Conservation (phyloP, 2,888 invertebrate genomes). For the Meta bourneti region DNA sequence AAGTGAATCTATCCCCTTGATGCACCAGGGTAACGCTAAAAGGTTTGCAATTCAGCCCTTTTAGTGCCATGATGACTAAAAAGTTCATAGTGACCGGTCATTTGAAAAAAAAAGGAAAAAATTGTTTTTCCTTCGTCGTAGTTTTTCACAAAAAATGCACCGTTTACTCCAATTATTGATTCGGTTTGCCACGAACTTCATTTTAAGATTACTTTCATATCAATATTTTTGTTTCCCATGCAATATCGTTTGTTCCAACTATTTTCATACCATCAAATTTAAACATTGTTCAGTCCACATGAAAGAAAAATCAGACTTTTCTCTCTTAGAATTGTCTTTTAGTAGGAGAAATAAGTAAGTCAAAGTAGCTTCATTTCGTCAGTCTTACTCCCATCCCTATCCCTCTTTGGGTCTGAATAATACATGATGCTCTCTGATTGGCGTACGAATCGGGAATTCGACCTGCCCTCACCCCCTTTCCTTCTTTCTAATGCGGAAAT, state of each 20-base stretch:
- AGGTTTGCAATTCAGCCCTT: too few species aligned
- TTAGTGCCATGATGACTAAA: too few species aligned
- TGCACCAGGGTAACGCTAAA: too few species aligned
- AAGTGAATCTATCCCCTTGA: too few species aligned
- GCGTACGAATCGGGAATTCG: background rate
- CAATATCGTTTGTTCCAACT: background rate
- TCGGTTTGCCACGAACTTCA: too few species aligned
- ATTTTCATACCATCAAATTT: background rate
- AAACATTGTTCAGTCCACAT: background rate
- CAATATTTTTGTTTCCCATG: too few species aligned
- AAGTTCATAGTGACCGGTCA: too few species aligned
- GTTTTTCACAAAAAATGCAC: too few species aligned
- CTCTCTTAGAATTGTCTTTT: background rate
- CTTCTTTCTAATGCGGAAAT: conserved; percentile 12
- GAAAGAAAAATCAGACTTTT: background rate
- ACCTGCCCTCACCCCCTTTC: background rate
- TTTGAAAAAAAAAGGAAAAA: too few species aligned
- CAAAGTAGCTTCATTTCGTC: background rate
- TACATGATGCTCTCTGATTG: conserved; percentile 3
- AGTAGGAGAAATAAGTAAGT: background rate
- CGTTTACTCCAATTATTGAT: too few species aligned
- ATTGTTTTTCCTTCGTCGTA: too few species aligned
- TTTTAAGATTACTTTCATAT: too few species aligned
- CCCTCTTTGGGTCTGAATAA: conserved; percentile 3
- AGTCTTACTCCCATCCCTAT: background rate